phyloP scores from a whole-genome alignment of 2,888 invertebrate genomes.

The Platynereis dumerilii region DNA sequence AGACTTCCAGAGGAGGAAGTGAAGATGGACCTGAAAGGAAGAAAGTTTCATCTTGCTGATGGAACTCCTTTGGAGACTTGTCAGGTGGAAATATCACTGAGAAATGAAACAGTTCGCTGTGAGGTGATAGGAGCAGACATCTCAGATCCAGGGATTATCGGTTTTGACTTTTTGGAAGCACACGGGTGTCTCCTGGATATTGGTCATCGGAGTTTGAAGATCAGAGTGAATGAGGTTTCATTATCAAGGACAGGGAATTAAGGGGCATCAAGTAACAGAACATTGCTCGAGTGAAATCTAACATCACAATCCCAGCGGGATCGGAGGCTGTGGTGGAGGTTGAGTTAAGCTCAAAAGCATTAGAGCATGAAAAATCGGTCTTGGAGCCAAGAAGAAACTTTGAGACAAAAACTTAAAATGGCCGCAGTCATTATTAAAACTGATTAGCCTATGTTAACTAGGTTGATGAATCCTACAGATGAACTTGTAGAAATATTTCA shows the following conservation, averaged over 20 bases:
- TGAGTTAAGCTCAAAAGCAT: not conserved
- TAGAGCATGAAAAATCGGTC: too few relatives aligned
- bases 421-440: too few relatives aligned
- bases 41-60: not conserved
- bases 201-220: not conserved
- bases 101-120: not conserved
- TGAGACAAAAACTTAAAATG: too few relatives aligned
- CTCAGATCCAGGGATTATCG: not conserved
- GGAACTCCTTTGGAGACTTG: not conserved
- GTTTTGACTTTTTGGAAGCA: not conserved
- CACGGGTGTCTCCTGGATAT: not conserved
- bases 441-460: too few relatives aligned
- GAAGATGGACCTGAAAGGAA: not conserved
- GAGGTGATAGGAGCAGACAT: constrained; percentile 2
- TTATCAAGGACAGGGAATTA: not conserved
- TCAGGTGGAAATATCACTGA: not conserved
- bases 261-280: too few relatives aligned
- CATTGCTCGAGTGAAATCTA: too few relatives aligned
- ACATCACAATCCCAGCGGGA: too few relatives aligned
- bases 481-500: too few relatives aligned
- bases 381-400: too few relatives aligned
- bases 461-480: too few relatives aligned
- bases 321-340: too few relatives aligned
- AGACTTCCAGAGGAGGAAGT: not conserved
- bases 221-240: not conserved